Conservation (phyloP, 2,888 invertebrate species). For the Tenthredo notha region DNA sequence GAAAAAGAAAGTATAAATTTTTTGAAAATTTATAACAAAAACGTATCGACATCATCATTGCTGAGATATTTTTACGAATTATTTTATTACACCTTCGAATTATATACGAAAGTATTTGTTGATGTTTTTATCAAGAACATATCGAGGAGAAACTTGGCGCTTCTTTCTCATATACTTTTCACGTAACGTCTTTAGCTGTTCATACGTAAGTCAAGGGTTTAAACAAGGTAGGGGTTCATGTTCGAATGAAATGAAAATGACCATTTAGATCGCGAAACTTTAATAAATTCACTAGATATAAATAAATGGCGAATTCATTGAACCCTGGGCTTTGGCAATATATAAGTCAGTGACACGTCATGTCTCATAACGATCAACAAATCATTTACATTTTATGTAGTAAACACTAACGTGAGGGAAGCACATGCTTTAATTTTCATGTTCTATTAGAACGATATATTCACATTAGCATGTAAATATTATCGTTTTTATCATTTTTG, state of each 20-base stretch:
- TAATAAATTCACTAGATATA: neutral
- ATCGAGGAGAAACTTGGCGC: neutral
- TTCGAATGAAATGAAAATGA: neutral
- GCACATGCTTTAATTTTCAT: conserved; percentile 19
- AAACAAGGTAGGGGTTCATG: neutral
- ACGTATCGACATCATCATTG: neutral
- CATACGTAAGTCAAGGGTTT: neutral
- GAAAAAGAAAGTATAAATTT: neutral
- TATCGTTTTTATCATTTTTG: neutral
- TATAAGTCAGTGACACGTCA: neutral
- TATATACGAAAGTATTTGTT: neutral
- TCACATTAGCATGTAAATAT: neutral
- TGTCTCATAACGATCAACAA: conserved; percentile 25
- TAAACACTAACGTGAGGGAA: conserved; percentile 13
- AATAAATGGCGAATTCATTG: neutral
- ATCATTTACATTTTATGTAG: conserved; percentile 29
- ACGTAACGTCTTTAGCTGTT: conserved; percentile 8
- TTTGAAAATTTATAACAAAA: neutral
- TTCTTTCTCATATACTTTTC: neutral
- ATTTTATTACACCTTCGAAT: neutral
- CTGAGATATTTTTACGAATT: neutral
- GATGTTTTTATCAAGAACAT: neutral
- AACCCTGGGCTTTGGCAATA: neutral
- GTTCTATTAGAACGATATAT: neutral
- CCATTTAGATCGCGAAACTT: neutral